Base-by-base conservation (phyloP, 1,140 invertebrate species). In the Bombus confusus region DNA sequence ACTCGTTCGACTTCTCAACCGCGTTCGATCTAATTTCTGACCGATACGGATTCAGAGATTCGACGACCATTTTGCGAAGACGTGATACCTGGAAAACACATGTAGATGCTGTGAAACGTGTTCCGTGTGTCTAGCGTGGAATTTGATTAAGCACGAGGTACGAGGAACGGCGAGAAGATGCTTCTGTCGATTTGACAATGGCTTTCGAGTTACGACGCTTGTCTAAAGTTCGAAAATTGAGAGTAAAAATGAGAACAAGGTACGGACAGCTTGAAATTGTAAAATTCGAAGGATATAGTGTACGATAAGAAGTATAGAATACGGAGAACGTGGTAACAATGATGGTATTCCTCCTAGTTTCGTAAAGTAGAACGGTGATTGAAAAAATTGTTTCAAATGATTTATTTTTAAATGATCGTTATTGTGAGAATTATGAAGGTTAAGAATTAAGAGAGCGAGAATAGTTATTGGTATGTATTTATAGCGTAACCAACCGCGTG, bases 401-500 rank as follows among this genome's bases (percentile, higher is more conserved):
- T 52, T n/a, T 62, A 28, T 5, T n/a, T 28, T n/a, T 12, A 62
- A 62, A 62, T 2, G 52, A 52, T 52, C 47, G 47, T 1, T 52
- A 52, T 52, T 22, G 18, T 8, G 18, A 52, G 18, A 88, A 64
- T 80, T 37, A 66, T 18, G 52, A 66, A 43, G 39, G 18, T 18
- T 28, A 28, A 1, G 31, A 59, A 68, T 71, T 77, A 69, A 71
- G 28, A 72, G 31, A 76, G 52, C 34, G 39, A 31, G 57, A 85
- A 47, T 87, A 80, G 37, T 28, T 18, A 28, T 9, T 66, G 34
- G 41, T 82, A 83, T 81, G 71, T 82, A 83, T 86, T 89, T 86
- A 87, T 83, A 83, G 69, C 81, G 31, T 18, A 34, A 64, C 39
- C 79, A 37, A 39, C 89, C 85, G 88, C 86, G 88, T 93, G 88